Base-by-base conservation (phyloP, 2,888 invertebrate genomes). In the Melanchra persicariae region DNA sequence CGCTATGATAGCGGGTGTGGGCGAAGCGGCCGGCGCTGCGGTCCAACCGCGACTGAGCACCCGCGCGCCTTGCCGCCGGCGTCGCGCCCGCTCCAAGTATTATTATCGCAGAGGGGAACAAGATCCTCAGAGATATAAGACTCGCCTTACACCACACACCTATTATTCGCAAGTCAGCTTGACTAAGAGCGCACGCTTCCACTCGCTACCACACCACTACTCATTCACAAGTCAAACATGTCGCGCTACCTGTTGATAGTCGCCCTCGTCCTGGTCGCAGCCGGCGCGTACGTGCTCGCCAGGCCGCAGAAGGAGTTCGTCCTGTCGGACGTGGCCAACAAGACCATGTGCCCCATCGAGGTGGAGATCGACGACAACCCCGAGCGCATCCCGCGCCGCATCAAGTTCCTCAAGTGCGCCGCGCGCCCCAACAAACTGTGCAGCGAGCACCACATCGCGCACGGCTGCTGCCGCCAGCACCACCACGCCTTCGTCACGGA, bases 331-430 rank as follows among this genome's bases (percentile, higher is more conserved):
- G 92, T 91, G 68, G 84, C 91, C 66, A 91, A 93, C 89, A 89
- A 88, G 69, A 93, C 95, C 52, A 92, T 94, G 86, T 95, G 95
- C 86, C 95, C 95, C 55, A 93, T 94, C 84, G 75, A 82, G 66
- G 90, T 93, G 81, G 85, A 84, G 49, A 85, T 91, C 60, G 89
- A 94, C 90, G 88, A 89, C 64, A 85, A 93, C 84, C 82, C 83
- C 47, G 73, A 89, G 2, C 92, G 95, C 26, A 85, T 94, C 66
- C 95, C 95, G 84, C 90, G 90, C 24, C 89, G 91, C 66, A 95
- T 95, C 84, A 95, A 95, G 87, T 89, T 88, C 89, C 88, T 95
- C 70, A 89, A 87, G 86, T 95, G 95, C 88, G 93, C 87, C 19
- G 78, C 81, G 45, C 85, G 89, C 68, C 92, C 93, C 72, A 90